phyloP scores from a whole-genome alignment of 2,888 invertebrate genomes.

The Apeira syringaria region DNA sequence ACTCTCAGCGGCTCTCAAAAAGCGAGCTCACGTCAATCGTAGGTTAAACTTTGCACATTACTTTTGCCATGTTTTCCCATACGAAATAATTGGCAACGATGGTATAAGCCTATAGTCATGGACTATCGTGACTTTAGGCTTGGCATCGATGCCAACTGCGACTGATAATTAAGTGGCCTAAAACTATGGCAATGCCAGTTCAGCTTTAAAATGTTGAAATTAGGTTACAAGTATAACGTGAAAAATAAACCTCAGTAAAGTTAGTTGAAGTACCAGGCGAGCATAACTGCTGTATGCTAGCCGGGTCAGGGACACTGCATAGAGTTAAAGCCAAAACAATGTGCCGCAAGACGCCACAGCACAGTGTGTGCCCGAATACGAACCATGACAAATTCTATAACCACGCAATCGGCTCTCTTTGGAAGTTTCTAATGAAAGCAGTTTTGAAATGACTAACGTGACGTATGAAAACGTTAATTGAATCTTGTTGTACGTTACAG shows the following conservation, averaged over 20 bases:
- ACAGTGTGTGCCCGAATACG: constrained; percentile 1
- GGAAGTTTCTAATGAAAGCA: constrained; percentile 35
- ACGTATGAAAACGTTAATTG: constrained; percentile 30
- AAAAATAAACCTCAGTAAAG: constrained; percentile 31
- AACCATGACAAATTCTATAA: constrained; percentile 19
- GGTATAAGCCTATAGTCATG: no score
- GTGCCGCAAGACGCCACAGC: constrained; percentile 13
- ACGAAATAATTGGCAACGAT: no score
- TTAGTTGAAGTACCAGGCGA: constrained; percentile 37
- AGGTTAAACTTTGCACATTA: no score
- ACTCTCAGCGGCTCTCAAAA: no score
- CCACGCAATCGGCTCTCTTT: constrained; percentile 18
- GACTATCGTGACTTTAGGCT: no score
- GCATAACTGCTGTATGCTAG: constrained; percentile 41
- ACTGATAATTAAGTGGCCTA: no score
- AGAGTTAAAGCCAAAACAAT: constrained; percentile 48
- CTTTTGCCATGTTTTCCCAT: no score
- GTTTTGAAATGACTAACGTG: constrained; percentile 24
- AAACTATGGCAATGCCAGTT: no score
- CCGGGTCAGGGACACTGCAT: constrained; percentile 60
- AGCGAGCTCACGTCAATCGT: no score
- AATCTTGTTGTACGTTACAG: constrained; percentile 27
- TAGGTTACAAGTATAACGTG: no score
- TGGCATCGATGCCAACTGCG: no score
- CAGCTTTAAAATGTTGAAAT: no score